Evolutionary conservation across 2,113 vertebrate genomes (phyloP).

Genomic region (Malurus alboscapulatus): DNA sequence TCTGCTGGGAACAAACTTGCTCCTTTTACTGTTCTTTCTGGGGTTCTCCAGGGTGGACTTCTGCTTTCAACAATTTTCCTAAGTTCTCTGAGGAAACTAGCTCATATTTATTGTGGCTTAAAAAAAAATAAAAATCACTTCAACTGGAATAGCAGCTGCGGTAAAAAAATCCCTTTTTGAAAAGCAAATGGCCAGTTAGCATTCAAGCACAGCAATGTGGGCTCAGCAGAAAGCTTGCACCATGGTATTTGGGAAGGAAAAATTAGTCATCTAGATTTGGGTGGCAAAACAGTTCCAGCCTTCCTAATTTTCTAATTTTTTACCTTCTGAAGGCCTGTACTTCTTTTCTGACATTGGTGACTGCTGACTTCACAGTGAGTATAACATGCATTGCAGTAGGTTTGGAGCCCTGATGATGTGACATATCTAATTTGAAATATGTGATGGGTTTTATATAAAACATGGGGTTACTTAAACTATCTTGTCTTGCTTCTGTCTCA

Average conservation of each 20-base stretch:
- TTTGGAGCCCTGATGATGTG: not conserved
- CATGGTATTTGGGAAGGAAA: not conserved
- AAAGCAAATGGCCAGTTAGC: not conserved
- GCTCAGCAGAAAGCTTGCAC: not conserved
- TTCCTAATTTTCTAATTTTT: not conserved
- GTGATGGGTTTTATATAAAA: not conserved
- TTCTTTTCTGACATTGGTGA: not conserved
- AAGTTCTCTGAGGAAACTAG: not conserved
- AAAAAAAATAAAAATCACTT: fast-evolving
- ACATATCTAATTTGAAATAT: fast-evolving
- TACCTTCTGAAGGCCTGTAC: not conserved
- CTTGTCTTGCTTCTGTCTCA: not conserved
- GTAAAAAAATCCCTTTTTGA: not conserved
- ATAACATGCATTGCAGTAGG: fast-evolving
- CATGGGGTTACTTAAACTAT: not conserved
- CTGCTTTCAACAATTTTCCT: not conserved
- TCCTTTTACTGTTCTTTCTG: not conserved
- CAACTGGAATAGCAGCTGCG: not conserved
- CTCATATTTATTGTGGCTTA: not conserved
- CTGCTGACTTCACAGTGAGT: not conserved
- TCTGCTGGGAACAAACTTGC: not conserved
- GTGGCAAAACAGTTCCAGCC: not conserved
- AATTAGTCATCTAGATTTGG: not conserved
- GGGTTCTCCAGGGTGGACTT: not conserved
- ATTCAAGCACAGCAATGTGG: not conserved